A percentile compares a stretch with the other conserved stretches of the same genome.
These are phyloP conservation scores for Reticulitermes speratus DNA, from an alignment of 1,140 invertebrate species.

Conservation along the genomic window DNA sequence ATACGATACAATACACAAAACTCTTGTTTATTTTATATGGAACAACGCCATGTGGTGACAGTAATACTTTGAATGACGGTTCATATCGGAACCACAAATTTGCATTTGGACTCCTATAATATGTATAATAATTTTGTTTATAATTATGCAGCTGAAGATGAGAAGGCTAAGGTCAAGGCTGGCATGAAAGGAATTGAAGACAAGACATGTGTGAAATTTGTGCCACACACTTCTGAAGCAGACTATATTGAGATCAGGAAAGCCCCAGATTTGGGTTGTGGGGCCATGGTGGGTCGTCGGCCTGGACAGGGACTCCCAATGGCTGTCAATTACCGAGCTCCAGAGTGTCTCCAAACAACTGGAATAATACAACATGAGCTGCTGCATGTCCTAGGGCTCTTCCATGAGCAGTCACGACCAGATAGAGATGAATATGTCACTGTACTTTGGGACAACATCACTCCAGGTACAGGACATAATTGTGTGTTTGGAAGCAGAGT, in stretches of 20 bases:
- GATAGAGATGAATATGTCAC: constrained; percentile 54
- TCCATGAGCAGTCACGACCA: constrained; percentile 56
- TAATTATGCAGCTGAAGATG: background rate
- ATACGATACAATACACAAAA: background rate
- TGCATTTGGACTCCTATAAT: background rate
- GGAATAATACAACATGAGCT: constrained; percentile 58
- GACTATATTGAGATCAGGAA: constrained; percentile 45
- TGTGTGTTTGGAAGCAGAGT: background rate
- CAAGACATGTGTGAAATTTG: constrained; percentile 49
- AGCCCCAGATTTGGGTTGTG: constrained; percentile 38
- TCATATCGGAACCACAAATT: background rate
- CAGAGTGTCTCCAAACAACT: constrained; percentile 37
- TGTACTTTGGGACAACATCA: constrained; percentile 56
- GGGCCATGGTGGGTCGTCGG: constrained; percentile 38
- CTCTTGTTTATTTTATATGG: background rate
- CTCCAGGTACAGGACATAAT: constrained; percentile 40
- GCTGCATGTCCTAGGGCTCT: constrained; percentile 55
- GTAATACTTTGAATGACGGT: background rate
- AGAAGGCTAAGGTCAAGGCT: constrained; percentile 5
- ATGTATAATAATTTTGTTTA: background rate
- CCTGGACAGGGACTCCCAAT: background rate
- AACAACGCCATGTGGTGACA: background rate
- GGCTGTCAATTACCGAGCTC: constrained; percentile 36
- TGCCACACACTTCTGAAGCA: constrained; percentile 41
- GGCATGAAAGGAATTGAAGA: constrained; percentile 42